Evolutionary conservation across 2,888 invertebrate genomes (phyloP).

Genomic region (Oithona nana): DNA sequence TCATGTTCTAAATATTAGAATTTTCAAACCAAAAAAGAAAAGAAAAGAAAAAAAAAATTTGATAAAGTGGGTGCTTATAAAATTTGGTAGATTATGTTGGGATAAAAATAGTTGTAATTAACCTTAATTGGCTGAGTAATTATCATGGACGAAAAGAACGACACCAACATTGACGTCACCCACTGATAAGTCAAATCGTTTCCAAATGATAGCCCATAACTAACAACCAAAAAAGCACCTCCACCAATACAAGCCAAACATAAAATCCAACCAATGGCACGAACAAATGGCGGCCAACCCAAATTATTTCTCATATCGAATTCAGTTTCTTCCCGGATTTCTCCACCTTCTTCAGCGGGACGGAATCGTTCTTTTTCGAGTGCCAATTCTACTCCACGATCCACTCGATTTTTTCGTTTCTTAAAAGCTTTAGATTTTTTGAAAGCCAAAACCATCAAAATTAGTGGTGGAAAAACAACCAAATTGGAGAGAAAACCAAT

Average conservation of each 20-base stretch:
- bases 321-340: neutral
- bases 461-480: slow-evolving; percentile 30
- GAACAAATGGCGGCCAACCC: slow-evolving; percentile 18
- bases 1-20: neutral
- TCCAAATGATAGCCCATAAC: slow-evolving; percentile 31
- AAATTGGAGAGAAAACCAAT: slow-evolving; percentile 31
- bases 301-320: neutral
- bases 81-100: neutral
- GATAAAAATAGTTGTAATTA: neutral
- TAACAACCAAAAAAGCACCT: slow-evolving; percentile 27
- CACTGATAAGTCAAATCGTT: slow-evolving; percentile 31
- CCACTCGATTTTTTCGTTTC: neutral
- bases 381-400: neutral
- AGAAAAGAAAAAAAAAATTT: neutral
- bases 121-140: slow-evolving; percentile 34
- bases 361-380: neutral
- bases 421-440: slow-evolving; percentile 25
- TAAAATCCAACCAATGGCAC: slow-evolving; percentile 28
- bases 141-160: slow-evolving; percentile 31
- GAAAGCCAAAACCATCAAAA: slow-evolving; percentile 30
- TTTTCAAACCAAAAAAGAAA: neutral
- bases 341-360: neutral
- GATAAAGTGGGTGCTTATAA: neutral
- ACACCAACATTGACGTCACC: slow-evolving; percentile 31
- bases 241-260: slow-evolving; percentile 25